These are phyloP conservation scores for Sarcophaga subvicina DNA, from an alignment of 2,888 invertebrate species.

Conservation along the genomic window DNA sequence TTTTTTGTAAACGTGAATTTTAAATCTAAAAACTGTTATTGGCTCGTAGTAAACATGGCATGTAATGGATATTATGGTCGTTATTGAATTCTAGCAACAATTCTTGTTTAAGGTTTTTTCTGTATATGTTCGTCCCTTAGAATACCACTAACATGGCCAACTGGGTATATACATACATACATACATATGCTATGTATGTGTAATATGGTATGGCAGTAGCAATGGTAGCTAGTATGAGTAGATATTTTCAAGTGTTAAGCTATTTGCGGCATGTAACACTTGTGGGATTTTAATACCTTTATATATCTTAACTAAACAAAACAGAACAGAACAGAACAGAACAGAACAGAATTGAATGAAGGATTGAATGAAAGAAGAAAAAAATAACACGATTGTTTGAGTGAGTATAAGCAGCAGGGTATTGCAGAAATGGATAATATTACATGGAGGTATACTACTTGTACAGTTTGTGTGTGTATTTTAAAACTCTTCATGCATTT, in stretches of 20 bases:
- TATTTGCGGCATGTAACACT: constrained; percentile 64
- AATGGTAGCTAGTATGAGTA: not conserved
- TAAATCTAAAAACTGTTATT: too few relatives aligned
- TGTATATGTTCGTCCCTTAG: not conserved
- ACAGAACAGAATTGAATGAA: constrained; percentile 18
- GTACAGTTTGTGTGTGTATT: not conserved
- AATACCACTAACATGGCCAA: not conserved
- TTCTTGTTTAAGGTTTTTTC: too few relatives aligned
- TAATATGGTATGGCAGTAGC: too few relatives aligned
- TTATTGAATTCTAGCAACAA: too few relatives aligned
- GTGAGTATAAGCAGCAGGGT: not conserved
- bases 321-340: constrained; percentile 21
- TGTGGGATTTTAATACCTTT: constrained; percentile 63
- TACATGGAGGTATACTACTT: not conserved
- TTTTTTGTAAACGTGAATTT: too few relatives aligned
- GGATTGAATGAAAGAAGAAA: constrained; percentile 7
- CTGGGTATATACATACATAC: not conserved
- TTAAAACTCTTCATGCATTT: constrained; percentile 11
- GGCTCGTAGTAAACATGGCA: too few relatives aligned
- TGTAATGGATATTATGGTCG: too few relatives aligned
- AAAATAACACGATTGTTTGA: constrained; percentile 1
- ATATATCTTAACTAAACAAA: constrained; percentile 41
- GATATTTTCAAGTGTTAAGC: constrained; percentile 37
- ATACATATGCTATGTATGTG: not conserved
- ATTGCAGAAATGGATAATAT: constrained; percentile 10